phyloP scores from a whole-genome alignment of 1,140 invertebrate genomes.

The Leptinotarsa undecemlineata region DNA sequence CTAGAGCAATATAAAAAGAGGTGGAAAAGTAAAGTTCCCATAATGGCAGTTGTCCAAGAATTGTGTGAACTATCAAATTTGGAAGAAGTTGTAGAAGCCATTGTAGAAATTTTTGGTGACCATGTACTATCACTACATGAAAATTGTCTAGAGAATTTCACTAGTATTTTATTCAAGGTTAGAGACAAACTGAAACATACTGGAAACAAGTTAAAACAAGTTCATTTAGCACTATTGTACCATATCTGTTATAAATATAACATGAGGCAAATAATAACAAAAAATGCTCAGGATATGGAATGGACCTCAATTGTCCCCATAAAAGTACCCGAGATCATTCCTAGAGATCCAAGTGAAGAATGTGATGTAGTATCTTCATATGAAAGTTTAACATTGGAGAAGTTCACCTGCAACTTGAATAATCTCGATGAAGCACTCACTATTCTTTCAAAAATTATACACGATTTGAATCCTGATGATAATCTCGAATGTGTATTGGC shows the following conservation, averaged over 20 bases:
- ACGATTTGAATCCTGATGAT: not conserved
- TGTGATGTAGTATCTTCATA: slow-evolving; percentile 28
- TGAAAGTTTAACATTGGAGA: slow-evolving; percentile 17
- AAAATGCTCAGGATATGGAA: slow-evolving; percentile 27
- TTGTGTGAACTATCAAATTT: slow-evolving; percentile 14
- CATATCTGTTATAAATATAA: slow-evolving; percentile 19
- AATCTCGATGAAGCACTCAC: slow-evolving; percentile 17
- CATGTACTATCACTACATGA: slow-evolving; percentile 18
- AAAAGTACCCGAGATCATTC: not conserved
- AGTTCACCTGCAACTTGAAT: slow-evolving; percentile 1
- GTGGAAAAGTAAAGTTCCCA: slow-evolving; percentile 29
- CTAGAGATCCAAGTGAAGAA: slow-evolving; percentile 18
- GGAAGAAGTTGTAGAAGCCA: slow-evolving; percentile 11
- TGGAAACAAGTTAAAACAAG: not conserved
- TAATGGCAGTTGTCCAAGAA: slow-evolving; percentile 20
- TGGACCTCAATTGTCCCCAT: not conserved
- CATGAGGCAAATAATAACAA: slow-evolving; percentile 4
- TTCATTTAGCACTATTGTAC: slow-evolving; percentile 16
- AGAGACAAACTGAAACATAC: not conserved
- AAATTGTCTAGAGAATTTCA: not conserved
- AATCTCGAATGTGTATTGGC: not conserved
- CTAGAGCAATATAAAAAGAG: slow-evolving; percentile 25
- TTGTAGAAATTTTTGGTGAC: slow-evolving; percentile 27
- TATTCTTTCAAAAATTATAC: not conserved
- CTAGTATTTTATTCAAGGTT: slow-evolving; percentile 9